Evolutionary conservation across 2,888 invertebrate species (phyloP).

Genomic region (Branchellion lobata): DNA sequence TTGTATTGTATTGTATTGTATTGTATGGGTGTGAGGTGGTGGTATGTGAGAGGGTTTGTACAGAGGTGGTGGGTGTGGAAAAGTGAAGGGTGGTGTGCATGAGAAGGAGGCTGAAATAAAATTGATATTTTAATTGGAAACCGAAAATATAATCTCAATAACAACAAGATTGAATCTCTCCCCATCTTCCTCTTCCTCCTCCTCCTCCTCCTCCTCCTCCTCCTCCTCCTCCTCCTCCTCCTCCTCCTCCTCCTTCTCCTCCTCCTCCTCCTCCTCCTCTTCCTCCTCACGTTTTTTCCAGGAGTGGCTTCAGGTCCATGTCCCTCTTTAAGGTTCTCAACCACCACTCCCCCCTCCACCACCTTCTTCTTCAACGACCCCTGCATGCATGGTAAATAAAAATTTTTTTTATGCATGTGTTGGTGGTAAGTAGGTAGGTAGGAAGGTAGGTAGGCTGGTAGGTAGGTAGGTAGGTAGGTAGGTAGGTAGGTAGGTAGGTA

Average conservation of each 20-base stretch:
- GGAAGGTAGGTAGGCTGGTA: too few species aligned
- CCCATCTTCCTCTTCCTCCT: not conserved
- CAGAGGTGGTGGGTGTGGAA: too few species aligned
- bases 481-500: too few species aligned
- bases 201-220: not conserved
- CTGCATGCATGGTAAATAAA: constrained; percentile 4
- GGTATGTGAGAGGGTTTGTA: too few species aligned
- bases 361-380: constrained; percentile 56
- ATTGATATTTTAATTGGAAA: too few species aligned
- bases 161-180: too few species aligned
- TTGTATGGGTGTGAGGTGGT: too few species aligned
- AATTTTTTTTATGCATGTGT: not conserved
- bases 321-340: constrained; percentile 80
- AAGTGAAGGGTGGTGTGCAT: too few species aligned
- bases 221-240: not conserved
- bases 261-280: not conserved
- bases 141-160: too few species aligned
- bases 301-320: constrained; percentile 75
- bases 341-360: constrained; percentile 74
- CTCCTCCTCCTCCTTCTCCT: too few species aligned
- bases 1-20: too few species aligned
- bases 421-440: not conserved
- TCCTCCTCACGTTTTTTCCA: constrained; percentile 70
- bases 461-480: not conserved
- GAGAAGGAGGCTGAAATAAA: too few species aligned